Evolutionary conservation across 2,113 vertebrate species (phyloP).

Genomic region (Percina caprodes): DNA sequence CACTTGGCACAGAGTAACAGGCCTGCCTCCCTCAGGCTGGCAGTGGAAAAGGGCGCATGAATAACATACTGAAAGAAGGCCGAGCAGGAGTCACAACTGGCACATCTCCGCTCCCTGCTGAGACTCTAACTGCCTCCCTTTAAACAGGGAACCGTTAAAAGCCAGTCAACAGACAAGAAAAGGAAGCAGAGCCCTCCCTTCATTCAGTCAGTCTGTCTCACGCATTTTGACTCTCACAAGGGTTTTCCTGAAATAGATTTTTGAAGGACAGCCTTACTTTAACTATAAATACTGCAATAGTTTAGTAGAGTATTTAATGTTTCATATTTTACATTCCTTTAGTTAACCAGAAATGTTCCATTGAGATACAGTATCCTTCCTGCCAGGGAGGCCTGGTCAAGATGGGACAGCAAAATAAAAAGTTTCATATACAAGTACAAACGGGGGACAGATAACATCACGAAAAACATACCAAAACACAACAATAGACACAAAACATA

Average conservation of each 20-base stretch:
- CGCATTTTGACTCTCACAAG: neutral
- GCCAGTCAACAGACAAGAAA: constrained; percentile 44
- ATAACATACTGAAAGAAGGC: constrained; percentile 73
- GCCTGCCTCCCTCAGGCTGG: constrained; percentile 64
- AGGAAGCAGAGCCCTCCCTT: constrained; percentile 10
- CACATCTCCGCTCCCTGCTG: constrained; percentile 54
- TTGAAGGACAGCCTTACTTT: constrained; percentile 21
- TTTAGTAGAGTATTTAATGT: neutral
- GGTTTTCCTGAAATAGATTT: constrained; percentile 9
- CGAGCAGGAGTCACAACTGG: constrained; percentile 66
- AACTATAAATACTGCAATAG: neutral
- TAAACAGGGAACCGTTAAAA: constrained; percentile 61
- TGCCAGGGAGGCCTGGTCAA: too few relatives aligned
- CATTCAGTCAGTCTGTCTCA: constrained; percentile 22
- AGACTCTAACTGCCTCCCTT: constrained; percentile 55
- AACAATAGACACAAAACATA: too few relatives aligned
- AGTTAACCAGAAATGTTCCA: too few relatives aligned
- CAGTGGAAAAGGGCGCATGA: constrained; percentile 63
- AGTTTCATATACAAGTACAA: too few relatives aligned
- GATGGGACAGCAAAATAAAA: too few relatives aligned
- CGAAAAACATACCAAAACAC: too few relatives aligned
- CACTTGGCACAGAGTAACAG: constrained; percentile 65
- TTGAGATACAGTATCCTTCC: too few relatives aligned
- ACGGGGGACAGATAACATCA: too few relatives aligned
- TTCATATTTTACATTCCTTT: neutral